These are phyloP conservation scores for Temnothorax nylanderi DNA, from an alignment of 1,140 invertebrate species.

Conservation along the genomic window DNA sequence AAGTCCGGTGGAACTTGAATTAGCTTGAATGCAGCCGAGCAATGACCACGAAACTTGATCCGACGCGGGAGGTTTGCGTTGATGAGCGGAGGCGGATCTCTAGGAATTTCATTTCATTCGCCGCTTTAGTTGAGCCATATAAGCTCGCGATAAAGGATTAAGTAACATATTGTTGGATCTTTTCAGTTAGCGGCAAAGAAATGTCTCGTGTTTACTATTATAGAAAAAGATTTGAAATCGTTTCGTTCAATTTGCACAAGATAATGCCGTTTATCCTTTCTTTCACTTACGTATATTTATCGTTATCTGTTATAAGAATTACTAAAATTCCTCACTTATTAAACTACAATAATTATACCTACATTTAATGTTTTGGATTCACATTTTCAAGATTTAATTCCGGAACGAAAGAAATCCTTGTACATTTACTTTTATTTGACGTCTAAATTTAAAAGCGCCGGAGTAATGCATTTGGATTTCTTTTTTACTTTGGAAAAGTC, in stretches of 20 bases:
- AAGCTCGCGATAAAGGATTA: slow-evolving; percentile 37
- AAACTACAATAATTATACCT: slow-evolving; percentile 8
- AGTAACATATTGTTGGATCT: neutral
- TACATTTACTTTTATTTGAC: neutral
- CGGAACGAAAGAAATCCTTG: neutral
- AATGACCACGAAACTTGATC: slow-evolving; percentile 45
- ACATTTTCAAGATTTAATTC: neutral
- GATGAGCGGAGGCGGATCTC: neutral
- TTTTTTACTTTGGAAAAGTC: neutral
- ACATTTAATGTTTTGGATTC: neutral
- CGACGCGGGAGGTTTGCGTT: neutral
- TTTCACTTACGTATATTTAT: neutral
- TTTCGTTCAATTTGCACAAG: neutral
- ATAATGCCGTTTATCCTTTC: neutral
- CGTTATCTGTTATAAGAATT: neutral
- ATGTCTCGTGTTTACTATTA: neutral
- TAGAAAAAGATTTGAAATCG: neutral
- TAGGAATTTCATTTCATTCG: slow-evolving; percentile 26
- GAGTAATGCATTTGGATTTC: neutral
- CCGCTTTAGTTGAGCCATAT: neutral
- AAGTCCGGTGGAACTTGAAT: slow-evolving; percentile 53
- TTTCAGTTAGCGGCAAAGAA: neutral
- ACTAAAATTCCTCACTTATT: neutral
- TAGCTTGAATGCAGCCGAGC: slow-evolving; percentile 1
- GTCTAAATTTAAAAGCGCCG: neutral